Conservation (phyloP, 2,113 vertebrate genomes). For the Bufo gargarizans region DNA sequence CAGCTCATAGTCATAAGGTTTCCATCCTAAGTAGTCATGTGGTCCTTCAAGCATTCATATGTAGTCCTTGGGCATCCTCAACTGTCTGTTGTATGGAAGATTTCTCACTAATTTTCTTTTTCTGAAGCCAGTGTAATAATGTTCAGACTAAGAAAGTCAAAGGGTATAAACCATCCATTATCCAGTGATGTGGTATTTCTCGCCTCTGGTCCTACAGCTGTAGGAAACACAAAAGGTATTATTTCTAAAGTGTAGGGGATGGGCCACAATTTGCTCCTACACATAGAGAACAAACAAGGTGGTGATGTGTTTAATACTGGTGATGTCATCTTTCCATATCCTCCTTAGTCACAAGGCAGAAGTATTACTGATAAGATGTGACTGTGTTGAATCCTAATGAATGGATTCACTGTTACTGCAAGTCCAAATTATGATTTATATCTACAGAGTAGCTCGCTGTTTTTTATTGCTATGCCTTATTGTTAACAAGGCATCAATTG, state of each 20-base stretch:
- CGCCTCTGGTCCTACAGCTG: constrained; percentile 89
- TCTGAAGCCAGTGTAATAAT: constrained; percentile 75
- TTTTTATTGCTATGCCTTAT: constrained; percentile 71
- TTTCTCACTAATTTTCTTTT: not conserved
- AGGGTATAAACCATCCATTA: constrained; percentile 99
- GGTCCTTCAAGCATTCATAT: not conserved
- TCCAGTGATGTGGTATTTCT: constrained; percentile 95
- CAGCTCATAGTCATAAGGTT: not conserved
- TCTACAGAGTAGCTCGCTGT: constrained; percentile 82
- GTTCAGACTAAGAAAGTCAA: constrained; percentile 79
- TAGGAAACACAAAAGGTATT: constrained; percentile 85
- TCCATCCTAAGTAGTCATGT: not conserved
- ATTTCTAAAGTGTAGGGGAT: constrained; percentile 78
- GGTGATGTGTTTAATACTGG: constrained; percentile 85
- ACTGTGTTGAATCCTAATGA: constrained; percentile 86
- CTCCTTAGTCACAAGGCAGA: constrained; percentile 88
- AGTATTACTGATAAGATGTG: constrained; percentile 87
- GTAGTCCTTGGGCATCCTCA: not conserved
- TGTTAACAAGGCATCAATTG: constrained; percentile 92
- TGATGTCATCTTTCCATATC: constrained; percentile 91
- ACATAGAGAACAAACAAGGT: constrained; percentile 86
- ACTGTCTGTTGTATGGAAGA: not conserved
- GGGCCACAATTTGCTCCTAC: constrained; percentile 86
- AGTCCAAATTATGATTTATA: constrained; percentile 97
- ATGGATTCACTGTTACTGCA: constrained; percentile 86